Base-by-base conservation (phyloP, 1,140 invertebrate genomes). In the Pseudomyrmex flavicornis region DNA sequence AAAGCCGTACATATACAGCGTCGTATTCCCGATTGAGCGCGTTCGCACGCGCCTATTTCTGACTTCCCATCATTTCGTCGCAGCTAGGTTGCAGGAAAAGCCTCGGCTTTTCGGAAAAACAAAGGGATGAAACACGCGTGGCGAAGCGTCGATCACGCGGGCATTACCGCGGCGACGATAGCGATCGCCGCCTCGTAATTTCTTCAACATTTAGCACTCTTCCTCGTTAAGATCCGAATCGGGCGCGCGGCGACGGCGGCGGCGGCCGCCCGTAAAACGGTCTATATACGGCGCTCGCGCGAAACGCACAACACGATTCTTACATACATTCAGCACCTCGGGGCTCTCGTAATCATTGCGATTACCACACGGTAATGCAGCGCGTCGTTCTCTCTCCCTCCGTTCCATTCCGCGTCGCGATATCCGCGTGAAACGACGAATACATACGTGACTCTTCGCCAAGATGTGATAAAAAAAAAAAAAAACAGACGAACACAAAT, bases 291-390 rank as follows among this genome's bases (percentile, higher is more conserved):
- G 66, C 59, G 59, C 72, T 68, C 74, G 73, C 61, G 75, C 58
- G 69, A 22, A 77, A 79, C 69, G 79, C 61, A 76, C 85, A 35
- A 90, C 80, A 84, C 82, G 86, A 35, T 82, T 90, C 88, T 88
- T 88, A 86, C 88, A 89, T 88, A 86, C 72, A 82, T 59, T 20
- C 50, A 50, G 66, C 84, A 84, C 58, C 83, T 68, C 54, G 74
- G 83, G 76, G 63, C 86, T 46, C 82, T 87, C 68, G 85, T 89
- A 90, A 90, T 90, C 89, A 88, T 89, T 82, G 88, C 83, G 87
- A 90, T 90, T 89, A 89, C 88, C 69, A n/a, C 70, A 76, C 82
- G 82, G 68, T 84, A 84, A 73, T 80, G 85, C 77, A 80, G 50
- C 80, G 50, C 48, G 20, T 26, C 35, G 35, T 56, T 69, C 62